Conservation (phyloP, 2,113 vertebrate species). For the Mesocricetus auratus region DNA sequence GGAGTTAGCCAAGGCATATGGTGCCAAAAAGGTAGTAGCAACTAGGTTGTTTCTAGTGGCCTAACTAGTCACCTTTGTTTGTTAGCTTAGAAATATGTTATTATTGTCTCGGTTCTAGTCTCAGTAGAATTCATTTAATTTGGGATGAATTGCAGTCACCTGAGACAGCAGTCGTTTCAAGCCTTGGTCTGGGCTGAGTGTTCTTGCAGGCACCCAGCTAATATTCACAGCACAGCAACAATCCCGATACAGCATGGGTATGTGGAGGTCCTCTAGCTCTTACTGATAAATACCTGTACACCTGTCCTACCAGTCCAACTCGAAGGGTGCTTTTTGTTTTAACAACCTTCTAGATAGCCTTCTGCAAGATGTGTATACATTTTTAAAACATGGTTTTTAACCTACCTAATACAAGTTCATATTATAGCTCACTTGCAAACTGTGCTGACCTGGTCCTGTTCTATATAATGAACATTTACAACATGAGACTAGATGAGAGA, state of each 20-base stretch:
- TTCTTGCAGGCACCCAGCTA: neutral
- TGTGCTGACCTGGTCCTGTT: conserved; percentile 20
- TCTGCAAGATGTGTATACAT: neutral
- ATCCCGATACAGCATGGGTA: neutral
- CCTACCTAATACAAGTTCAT: conserved; percentile 50
- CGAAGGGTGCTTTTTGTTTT: neutral
- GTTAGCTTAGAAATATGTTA: neutral
- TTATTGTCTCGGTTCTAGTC: neutral
- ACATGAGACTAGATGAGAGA: conserved; percentile 33
- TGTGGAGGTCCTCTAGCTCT: neutral
- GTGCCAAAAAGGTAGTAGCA: neutral
- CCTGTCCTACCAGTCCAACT: neutral
- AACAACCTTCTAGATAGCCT: conserved; percentile 26
- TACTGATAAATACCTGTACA: neutral
- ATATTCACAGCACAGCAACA: neutral
- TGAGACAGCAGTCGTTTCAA: neutral
- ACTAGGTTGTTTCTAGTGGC: conserved; percentile 29
- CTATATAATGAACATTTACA: conserved; percentile 36
- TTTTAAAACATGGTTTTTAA: conserved; percentile 47
- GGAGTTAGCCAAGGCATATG: neutral
- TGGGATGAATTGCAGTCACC: neutral
- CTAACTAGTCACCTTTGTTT: neutral
- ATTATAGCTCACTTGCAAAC: conserved; percentile 38
- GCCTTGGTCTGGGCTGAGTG: neutral
- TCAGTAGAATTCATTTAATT: neutral